Percentiles rank a stretch among this genome's conserved stretches.
These are phyloP conservation scores for Biston stratarius DNA, from an alignment of 2,888 invertebrate genomes.

Conservation along the genomic window DNA sequence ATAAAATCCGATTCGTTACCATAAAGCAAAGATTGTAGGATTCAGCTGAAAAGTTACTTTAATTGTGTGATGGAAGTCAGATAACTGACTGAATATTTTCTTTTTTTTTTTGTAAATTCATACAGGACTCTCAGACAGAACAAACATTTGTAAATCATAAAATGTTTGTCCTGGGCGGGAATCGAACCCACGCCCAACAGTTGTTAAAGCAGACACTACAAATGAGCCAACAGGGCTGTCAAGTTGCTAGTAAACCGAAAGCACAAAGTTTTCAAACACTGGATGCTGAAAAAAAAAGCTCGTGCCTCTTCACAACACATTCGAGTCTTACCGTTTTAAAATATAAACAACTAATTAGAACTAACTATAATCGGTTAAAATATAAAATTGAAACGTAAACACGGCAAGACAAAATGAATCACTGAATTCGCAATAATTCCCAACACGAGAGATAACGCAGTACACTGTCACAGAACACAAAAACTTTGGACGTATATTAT, in stretches of 20 bases:
- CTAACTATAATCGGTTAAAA: constrained; percentile 6
- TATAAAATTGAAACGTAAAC: constrained; percentile 61
- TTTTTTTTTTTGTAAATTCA: too few relatives aligned
- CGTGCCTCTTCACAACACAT: constrained; percentile 13
- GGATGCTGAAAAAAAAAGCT: constrained; percentile 12
- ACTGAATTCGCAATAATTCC: constrained; percentile 48
- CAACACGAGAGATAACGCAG: constrained; percentile 57
- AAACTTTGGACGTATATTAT: constrained; percentile 55
- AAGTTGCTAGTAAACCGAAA: neutral
- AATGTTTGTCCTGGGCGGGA: too few relatives aligned
- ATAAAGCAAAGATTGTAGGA: neutral
- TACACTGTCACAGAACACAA: constrained; percentile 47
- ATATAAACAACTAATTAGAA: constrained; percentile 8
- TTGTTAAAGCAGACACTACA: too few relatives aligned
- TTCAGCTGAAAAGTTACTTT: too few relatives aligned
- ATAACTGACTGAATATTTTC: too few relatives aligned
- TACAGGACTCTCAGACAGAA: too few relatives aligned
- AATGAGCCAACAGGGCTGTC: too few relatives aligned
- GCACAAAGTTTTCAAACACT: neutral
- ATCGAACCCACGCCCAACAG: too few relatives aligned
- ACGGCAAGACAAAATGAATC: constrained; percentile 60
- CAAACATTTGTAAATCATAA: too few relatives aligned
- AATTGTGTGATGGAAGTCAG: too few relatives aligned
- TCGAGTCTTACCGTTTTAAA: constrained; percentile 17
- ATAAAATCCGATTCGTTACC: neutral